Conservation (phyloP, 1,140 invertebrate genomes). For the Antheraea mylitta region DNA sequence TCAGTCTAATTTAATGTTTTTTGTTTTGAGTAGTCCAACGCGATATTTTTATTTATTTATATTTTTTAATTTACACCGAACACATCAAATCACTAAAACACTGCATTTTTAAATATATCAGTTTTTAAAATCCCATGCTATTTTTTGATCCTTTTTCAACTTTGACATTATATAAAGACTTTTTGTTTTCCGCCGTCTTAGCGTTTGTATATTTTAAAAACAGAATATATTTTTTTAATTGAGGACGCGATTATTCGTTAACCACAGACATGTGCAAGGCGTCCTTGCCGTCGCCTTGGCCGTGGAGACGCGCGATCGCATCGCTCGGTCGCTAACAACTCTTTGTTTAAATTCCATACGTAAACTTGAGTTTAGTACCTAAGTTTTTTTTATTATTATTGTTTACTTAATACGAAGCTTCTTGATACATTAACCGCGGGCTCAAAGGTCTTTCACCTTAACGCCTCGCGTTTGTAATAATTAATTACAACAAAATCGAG, state of each 20-base stretch:
- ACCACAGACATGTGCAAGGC: constrained; percentile 26
- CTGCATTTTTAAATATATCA: not conserved
- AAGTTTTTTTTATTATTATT: constrained; percentile 48
- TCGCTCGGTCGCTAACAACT: constrained; percentile 44
- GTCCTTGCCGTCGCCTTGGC: constrained; percentile 63
- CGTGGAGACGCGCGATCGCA: constrained; percentile 41
- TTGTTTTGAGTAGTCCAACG: too few relatives aligned
- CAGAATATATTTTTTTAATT: not conserved
- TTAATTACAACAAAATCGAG: not conserved
- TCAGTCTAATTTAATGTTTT: too few relatives aligned
- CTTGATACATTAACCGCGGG: constrained; percentile 19
- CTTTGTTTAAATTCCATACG: constrained; percentile 64
- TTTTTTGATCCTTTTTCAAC: not conserved
- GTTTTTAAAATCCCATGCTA: not conserved
- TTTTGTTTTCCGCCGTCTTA: not conserved
- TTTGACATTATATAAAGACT: not conserved
- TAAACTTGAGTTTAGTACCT: constrained; percentile 42
- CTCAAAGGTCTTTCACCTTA: constrained; percentile 49
- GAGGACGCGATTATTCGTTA: constrained; percentile 7
- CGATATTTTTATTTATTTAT: too few relatives aligned
- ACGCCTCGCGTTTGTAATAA: not conserved
- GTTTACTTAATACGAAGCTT: constrained; percentile 30
- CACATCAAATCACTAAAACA: not conserved
- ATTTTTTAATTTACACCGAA: too few relatives aligned
- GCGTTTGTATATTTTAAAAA: not conserved